Conservation (phyloP, 1,140 invertebrate species). For the Dendrolimus punctatus region DNA sequence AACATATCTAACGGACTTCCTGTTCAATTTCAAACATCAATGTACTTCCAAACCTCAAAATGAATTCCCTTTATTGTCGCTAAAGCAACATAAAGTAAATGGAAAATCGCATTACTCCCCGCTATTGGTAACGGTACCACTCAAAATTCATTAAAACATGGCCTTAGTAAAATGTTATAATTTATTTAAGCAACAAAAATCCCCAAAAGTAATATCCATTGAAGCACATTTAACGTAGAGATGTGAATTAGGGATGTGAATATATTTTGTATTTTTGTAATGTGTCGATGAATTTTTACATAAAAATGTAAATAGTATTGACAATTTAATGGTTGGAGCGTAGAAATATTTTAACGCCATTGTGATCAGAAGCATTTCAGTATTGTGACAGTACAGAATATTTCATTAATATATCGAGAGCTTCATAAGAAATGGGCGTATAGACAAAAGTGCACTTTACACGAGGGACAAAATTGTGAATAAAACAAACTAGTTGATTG, state of each 20-base stretch:
- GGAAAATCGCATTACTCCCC: slow-evolving; percentile 48
- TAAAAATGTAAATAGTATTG: neutral
- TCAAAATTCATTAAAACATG: slow-evolving; percentile 65
- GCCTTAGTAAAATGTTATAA: slow-evolving; percentile 63
- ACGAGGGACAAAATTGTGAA: too few relatives aligned
- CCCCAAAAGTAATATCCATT: slow-evolving; percentile 66
- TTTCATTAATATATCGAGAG: too few relatives aligned
- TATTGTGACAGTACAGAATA: too few relatives aligned
- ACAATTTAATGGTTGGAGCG: neutral
- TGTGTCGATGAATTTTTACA: neutral
- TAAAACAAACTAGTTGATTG: too few relatives aligned
- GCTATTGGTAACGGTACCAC: slow-evolving; percentile 21
- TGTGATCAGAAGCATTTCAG: too few relatives aligned
- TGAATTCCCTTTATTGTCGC: slow-evolving; percentile 56
- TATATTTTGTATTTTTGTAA: neutral
- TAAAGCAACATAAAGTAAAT: slow-evolving; percentile 46
- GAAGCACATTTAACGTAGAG: slow-evolving; percentile 52
- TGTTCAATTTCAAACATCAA: slow-evolving; percentile 17
- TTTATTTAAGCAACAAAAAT: slow-evolving; percentile 69
- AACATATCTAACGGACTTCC: too few relatives aligned
- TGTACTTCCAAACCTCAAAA: slow-evolving; percentile 36
- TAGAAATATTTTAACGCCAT: too few relatives aligned
- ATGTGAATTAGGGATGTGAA: slow-evolving; percentile 24
- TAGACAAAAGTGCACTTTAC: too few relatives aligned
- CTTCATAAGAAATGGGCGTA: too few relatives aligned